Base-by-base conservation (phyloP, 2,888 invertebrate genomes). In the Mythimna lalbum region DNA sequence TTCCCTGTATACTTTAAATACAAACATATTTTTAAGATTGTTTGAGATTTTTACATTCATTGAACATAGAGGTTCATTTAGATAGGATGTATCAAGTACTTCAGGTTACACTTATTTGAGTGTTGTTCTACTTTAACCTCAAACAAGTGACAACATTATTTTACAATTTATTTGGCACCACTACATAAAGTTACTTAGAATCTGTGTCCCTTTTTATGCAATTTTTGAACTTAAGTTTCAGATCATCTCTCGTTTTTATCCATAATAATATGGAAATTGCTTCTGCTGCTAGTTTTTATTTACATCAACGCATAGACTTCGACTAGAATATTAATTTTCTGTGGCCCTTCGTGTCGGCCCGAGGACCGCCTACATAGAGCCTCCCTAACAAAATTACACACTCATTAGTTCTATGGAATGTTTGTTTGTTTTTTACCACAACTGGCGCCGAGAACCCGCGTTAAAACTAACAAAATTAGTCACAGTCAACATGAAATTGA, bases 351-450 rank as follows among this genome's bases (percentile, higher is more conserved):
- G 76, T 80, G 81, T 76, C 74, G 71, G 74, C 76, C 71, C 70
- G 61, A 69, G 89, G 92, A 92, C 93, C 94, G 94, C 93, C 94
- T 93, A 91, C 93, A 90, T 89, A 89, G 92, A 92, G 90, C 90
- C 90, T 92, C 88, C 89, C 92, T 94, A 93, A 94, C 93, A 74
- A 91, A 92, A 94, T 95, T 94, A 94, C 91, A 94, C 94, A 94
- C 94, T 92, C 92, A 94, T 95, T 94, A 94, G 94, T 95, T 94
- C 94, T 92, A 94, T 90, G 87, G 88, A 90, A 91, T 89, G 89
- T 93, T 93, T 93, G 90, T 95, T 95, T 93, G 90, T 94, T 94
- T 94, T 93, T 94, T 92, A 91, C 88, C 83, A 85, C 88, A 88
- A 83, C 89, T 89, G 94, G 93, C 93, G 93, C 91, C 93, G 85